Base-by-base conservation (phyloP, 2,113 vertebrate genomes). In the Dipodomys stephensi region DNA sequence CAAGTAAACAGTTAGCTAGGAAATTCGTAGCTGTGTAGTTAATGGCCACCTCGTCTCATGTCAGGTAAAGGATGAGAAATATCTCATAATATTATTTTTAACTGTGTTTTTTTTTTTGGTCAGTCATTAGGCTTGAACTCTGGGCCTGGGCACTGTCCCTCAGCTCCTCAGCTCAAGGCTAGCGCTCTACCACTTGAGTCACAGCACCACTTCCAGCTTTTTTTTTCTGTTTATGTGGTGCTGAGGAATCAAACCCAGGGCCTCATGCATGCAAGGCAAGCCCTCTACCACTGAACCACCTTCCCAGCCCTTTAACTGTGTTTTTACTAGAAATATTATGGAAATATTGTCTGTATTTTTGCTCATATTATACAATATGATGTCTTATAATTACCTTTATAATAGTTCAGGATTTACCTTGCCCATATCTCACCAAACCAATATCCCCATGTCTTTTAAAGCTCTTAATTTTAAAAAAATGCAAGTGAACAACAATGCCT, bases 11-110 rank as follows among this genome's bases (percentile, higher is more conserved):
- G 49, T 53, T 46, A 69, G n/a, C 30, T 62, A 79, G 30, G 44
- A 92, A 86, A 35, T 68, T 8, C 49, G 8, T 13, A 83, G 44
- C 27, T 46, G 10, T 64, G 9, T 0, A 2, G 7, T 35, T 39
- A 87, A 62, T 6, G 64, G 10, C 8, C 39, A 67, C 3, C 1
- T 71, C 15, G 9, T 80, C 80, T 76, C 86, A 46, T 2, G n/a
- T 7, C 15, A 83, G 22, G 35, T 20, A 27, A 80, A 10, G 19
- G 19, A 73, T 28, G 79, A 83, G n/a, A 60, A 62, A 57, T 30
- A 64, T 88, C 15, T 53, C 46, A 88, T 87, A 77, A 30, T 65
- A 87, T 65, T 80, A 30, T 13, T 92, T 81, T 92, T 20, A 79
- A 18, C 16, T 1, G 18, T 25, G 25, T 46, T 81, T 90, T 76